Evolutionary conservation across 2,113 vertebrate genomes (phyloP), one percentile per base, ranked within the genome.

Genomic region (Sprattus sprattus): DNA sequence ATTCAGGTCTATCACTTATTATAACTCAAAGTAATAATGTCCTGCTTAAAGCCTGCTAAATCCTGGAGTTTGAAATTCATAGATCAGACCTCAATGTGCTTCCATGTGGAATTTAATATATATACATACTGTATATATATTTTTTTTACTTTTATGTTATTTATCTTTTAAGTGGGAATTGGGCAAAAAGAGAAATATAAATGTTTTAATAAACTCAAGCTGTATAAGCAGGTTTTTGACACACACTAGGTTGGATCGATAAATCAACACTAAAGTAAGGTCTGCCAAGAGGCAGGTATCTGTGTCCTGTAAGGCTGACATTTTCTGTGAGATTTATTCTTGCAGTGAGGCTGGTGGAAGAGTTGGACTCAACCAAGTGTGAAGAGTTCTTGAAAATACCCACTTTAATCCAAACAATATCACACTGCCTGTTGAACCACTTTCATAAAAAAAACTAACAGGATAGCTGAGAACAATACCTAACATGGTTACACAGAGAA

Each of bases 361-460:
- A 78, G 11, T 32, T 16, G 13, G 25, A 78, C 71, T 78, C 28
- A 78, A 39, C 71, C 11, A 78, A 32, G 71, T 44, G 71, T 78
- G 71, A 78, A 13, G 32, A 44, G 39, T 45, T 54, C 39, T 67
- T 83, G n/a, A 67, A 83, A 83, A 83, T 64, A 83, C 54, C 82
- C 57, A 20, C 57, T 64, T 67, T 83, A 45, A 83, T 67, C 54
- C 82, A 83, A 44, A 83, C 18, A 44, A 20, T 60, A 60, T 83
- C 6, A 32, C 60, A 44, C 82, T 83, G 82, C 6, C 28, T 60
- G 60, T 83, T 44, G 82, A 83, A 60, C 82, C 82, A 18, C 45
- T 83, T 83, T 60, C 50, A 28, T 22, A 57, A 57, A 52, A 60
- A 52, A 18, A 44, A 16, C 44, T 18, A 83, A 44, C 50, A 47